Percentiles rank a stretch among this genome's conserved stretches.
Evolutionary conservation across 1,140 invertebrate species (phyloP).

Genomic region (Achroia grisella): DNA sequence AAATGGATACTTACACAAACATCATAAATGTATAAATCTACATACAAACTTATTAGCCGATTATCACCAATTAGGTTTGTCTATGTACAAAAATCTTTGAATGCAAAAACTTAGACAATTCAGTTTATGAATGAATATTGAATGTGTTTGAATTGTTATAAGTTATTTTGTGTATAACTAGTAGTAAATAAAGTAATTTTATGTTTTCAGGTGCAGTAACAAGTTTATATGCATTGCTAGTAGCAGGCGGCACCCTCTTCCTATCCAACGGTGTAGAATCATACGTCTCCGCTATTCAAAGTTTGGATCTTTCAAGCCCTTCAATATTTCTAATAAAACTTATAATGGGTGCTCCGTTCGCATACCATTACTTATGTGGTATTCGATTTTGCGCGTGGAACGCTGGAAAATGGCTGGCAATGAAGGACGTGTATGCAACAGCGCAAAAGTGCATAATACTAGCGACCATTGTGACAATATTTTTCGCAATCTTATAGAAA

Average conservation of each 20-base stretch:
- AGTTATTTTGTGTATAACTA: too few species aligned
- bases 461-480: slow-evolving; percentile 15
- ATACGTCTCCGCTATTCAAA: slow-evolving; percentile 51
- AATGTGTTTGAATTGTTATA: too few species aligned
- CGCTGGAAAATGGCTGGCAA: slow-evolving; percentile 24
- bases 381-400: slow-evolving; percentile 41
- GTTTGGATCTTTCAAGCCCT: slow-evolving; percentile 30
- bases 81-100: too few species aligned
- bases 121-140: too few species aligned
- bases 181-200: neutral
- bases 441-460: slow-evolving; percentile 20
- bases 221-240: slow-evolving; percentile 24
- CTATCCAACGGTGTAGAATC: slow-evolving; percentile 45
- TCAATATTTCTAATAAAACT: slow-evolving; percentile 33
- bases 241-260: slow-evolving; percentile 34
- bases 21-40: too few species aligned
- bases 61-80: too few species aligned
- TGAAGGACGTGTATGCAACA: slow-evolving; percentile 32
- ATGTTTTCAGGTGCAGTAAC: slow-evolving; percentile 34
- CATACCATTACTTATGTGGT: slow-evolving; percentile 45
- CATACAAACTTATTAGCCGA: too few species aligned
- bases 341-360: slow-evolving; percentile 30
- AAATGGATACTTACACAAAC: too few species aligned
- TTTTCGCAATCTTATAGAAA: slow-evolving; percentile 28
- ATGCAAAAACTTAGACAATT: too few species aligned